Evolutionary conservation across 2,888 invertebrate genomes (phyloP).

Genomic region (Lampropteryx suffumata): DNA sequence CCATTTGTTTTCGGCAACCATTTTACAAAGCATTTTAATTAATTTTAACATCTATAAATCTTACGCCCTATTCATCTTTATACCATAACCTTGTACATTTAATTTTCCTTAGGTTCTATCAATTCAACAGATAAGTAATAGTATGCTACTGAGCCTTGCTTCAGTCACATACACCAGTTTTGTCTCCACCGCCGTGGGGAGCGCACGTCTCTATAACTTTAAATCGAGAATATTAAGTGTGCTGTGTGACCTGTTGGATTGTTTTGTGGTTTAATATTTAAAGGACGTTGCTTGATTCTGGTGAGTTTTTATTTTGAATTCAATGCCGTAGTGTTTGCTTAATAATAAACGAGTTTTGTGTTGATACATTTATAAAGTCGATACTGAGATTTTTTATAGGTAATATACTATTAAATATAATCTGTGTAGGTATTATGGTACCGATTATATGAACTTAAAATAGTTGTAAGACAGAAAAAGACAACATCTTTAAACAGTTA

Average conservation of each 20-base stretch:
- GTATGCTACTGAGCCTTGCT: not conserved
- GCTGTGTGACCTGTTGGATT: slow-evolving; percentile 19
- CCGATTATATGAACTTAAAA: no score
- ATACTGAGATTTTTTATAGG: no score
- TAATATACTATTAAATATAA: no score
- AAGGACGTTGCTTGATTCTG: slow-evolving; percentile 21
- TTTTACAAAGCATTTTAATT: no score
- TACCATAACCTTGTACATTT: slow-evolving; percentile 11
- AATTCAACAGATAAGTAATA: slow-evolving; percentile 1
- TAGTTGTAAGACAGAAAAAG: no score
- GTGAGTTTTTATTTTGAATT: slow-evolving; percentile 22
- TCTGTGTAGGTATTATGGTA: no score
- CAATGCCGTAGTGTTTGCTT: slow-evolving; percentile 1
- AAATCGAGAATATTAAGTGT: slow-evolving; percentile 10
- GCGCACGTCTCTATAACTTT: not conserved
- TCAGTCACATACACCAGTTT: not conserved
- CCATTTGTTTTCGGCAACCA: no score
- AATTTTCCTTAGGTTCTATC: slow-evolving; percentile 3
- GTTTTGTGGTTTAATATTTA: slow-evolving; percentile 18
- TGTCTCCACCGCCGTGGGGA: not conserved
- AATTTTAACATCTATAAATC: no score
- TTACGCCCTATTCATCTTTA: slow-evolving; percentile 4
- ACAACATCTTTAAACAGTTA: no score
- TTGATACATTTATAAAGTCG: no score
- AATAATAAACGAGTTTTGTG: no score